Conservation (phyloP, 2,797 vertebrate genomes). For the Neosilurus mollespiculum region DNA sequence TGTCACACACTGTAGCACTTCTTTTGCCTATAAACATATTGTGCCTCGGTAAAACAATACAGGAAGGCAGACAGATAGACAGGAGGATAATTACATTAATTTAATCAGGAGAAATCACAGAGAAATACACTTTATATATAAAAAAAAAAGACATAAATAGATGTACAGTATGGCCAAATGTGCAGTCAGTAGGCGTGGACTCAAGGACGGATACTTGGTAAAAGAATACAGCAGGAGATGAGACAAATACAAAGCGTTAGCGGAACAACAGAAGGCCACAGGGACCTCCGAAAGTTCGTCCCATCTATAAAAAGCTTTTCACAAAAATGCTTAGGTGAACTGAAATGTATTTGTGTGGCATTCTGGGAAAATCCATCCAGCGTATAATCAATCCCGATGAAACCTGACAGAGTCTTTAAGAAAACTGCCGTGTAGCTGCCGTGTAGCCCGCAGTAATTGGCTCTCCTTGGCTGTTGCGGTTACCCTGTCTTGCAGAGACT, state of each 20-base stretch:
- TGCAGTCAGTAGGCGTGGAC: neutral
- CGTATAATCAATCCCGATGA: neutral
- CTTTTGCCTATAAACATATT: no score
- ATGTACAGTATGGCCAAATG: neutral
- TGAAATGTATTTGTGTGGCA: neutral
- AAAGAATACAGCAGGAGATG: neutral
- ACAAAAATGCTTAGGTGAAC: no score
- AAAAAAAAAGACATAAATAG: neutral
- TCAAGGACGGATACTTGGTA: no score
- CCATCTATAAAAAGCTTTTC: neutral
- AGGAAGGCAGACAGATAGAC: neutral
- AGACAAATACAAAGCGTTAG: neutral
- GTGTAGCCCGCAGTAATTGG: no score
- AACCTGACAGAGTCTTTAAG: neutral
- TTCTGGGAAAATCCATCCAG: neutral
- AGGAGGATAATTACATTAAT: neutral
- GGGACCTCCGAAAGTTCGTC: neutral
- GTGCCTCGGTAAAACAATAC: no score
- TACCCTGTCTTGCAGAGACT: no score
- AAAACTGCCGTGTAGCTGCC: neutral
- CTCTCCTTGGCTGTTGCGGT: no score
- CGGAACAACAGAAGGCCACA: neutral
- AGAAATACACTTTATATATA: neutral
- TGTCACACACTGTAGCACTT: no score
- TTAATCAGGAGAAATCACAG: neutral